Conservation (phyloP, 1,140 invertebrate genomes). For the Bombus pascuorum region DNA sequence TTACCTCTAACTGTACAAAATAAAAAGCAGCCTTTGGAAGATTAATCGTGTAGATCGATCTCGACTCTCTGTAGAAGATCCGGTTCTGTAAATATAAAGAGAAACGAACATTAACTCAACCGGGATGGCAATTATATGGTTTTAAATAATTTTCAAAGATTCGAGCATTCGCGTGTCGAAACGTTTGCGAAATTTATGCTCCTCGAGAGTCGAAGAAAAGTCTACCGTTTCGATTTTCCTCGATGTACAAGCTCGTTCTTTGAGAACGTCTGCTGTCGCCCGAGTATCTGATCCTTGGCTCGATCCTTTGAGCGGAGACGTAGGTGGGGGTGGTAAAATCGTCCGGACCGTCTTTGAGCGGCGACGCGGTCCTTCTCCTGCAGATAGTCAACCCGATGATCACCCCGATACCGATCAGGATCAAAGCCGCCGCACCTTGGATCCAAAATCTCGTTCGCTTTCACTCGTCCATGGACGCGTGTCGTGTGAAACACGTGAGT, state of each 20-base stretch:
- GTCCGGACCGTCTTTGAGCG: constrained; percentile 67
- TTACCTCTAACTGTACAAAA: constrained; percentile 42
- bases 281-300: constrained; percentile 77
- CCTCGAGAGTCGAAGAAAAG: neutral
- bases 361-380: constrained; percentile 61
- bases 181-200: neutral
- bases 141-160: constrained; percentile 37
- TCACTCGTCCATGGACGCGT: neutral
- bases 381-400: constrained; percentile 77
- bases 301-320: constrained; percentile 76
- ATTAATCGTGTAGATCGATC: constrained; percentile 76
- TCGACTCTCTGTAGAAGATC: constrained; percentile 80
- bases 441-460: constrained; percentile 4
- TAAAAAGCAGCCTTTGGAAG: neutral
- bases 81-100: constrained; percentile 76
- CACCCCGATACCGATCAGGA: constrained; percentile 77
- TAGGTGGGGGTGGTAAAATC: constrained; percentile 81
- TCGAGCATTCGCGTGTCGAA: neutral
- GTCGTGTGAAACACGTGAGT: neutral
- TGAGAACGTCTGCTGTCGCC: constrained; percentile 74
- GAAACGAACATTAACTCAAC: neutral
- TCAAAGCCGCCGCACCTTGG: constrained; percentile 70
- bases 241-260: constrained; percentile 77
- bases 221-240: constrained; percentile 78
- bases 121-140: neutral